Evolutionary conservation across 1,140 invertebrate species (phyloP).

Genomic region (Patella vulgata): DNA sequence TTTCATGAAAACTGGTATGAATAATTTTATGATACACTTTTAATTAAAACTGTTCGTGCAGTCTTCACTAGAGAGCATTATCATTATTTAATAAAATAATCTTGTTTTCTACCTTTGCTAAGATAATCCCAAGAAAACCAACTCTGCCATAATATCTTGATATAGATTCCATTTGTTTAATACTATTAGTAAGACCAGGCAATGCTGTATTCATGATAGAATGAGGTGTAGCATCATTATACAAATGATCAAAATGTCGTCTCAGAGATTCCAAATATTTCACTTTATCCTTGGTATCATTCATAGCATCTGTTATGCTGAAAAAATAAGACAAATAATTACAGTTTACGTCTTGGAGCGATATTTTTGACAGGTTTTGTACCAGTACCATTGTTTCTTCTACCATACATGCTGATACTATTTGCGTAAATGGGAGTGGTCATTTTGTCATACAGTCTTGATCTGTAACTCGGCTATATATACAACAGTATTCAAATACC

Average conservation of each 20-base stretch:
- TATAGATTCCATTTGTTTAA: slow-evolving; percentile 66
- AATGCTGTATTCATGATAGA: slow-evolving; percentile 60
- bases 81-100: too few relatives aligned
- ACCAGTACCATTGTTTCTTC: neutral
- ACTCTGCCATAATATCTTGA: slow-evolving; percentile 63
- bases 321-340: slow-evolving; percentile 17
- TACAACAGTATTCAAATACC: too few relatives aligned
- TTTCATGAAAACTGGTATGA: too few relatives aligned
- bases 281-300: slow-evolving; percentile 67
- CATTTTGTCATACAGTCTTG: too few relatives aligned
- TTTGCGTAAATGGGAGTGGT: too few relatives aligned
- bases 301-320: slow-evolving; percentile 66
- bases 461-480: too few relatives aligned
- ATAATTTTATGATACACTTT: too few relatives aligned
- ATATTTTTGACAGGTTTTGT: neutral
- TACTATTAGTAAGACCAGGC: slow-evolving; percentile 57
- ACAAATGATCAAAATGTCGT: slow-evolving; percentile 62
- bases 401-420: neutral
- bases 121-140: slow-evolving; percentile 64
- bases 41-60: too few relatives aligned
- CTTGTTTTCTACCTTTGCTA: slow-evolving; percentile 63
- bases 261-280: slow-evolving; percentile 64
- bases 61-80: too few relatives aligned
- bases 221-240: slow-evolving; percentile 57
- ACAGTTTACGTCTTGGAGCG: too few relatives aligned